Conservation (phyloP, 1,140 invertebrate genomes). For the Tetranychus urticae region DNA sequence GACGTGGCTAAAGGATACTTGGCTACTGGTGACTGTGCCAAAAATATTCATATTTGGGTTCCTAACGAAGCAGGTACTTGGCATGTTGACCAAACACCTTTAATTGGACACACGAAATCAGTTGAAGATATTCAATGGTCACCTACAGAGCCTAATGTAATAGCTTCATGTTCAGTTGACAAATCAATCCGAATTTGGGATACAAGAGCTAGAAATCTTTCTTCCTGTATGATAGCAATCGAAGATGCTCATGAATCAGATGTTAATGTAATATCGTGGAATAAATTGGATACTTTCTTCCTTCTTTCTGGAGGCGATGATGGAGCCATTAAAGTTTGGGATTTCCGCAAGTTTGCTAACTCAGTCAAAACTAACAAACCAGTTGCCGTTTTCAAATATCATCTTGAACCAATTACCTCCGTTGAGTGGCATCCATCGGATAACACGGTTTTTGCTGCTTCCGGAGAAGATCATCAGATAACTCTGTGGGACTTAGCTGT, state of each 20-base stretch:
- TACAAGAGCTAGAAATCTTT: conserved; percentile 47
- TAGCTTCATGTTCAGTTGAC: conserved; percentile 88
- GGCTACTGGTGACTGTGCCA: conserved; percentile 67
- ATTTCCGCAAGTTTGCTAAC: conserved; percentile 50
- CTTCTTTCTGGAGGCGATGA: conserved; percentile 88
- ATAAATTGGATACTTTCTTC: conserved; percentile 55
- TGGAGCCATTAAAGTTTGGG: conserved; percentile 80
- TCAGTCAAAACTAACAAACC: conserved; percentile 24
- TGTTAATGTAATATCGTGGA: conserved; percentile 97
- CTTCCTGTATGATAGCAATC: conserved; percentile 76
- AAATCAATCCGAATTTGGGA: conserved; percentile 44
- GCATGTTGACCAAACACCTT: conserved; percentile 59
- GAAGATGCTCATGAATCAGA: conserved; percentile 66
- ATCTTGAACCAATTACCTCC: conserved; percentile 57
- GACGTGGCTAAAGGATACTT: conserved; percentile 41
- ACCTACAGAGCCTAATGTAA: conserved; percentile 66
- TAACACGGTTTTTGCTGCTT: conserved; percentile 69
- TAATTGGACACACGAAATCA: conserved; percentile 63
- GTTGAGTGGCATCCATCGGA: conserved; percentile 82
- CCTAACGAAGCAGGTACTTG: conserved; percentile 37
- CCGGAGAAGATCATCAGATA: conserved; percentile 85
- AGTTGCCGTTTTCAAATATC: conserved; percentile 77
- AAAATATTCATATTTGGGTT: conserved; percentile 80
- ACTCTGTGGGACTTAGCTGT: conserved; percentile 88
- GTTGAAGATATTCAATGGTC: conserved; percentile 99